Evolutionary conservation across 2,113 vertebrate genomes (phyloP).

Genomic region (Sapajus apella): DNA sequence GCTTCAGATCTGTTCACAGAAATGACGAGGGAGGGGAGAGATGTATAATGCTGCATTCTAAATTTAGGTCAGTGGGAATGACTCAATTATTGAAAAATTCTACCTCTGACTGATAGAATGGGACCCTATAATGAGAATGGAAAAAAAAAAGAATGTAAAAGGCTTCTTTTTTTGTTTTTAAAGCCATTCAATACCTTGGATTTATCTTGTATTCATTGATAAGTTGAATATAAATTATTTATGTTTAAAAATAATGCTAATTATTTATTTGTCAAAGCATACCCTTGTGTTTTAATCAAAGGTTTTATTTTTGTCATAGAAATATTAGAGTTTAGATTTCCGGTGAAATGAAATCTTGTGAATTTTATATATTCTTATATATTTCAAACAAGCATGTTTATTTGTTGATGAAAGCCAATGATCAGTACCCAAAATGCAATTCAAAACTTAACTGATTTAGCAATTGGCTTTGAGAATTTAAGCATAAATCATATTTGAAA

Average conservation of each 20-base stretch:
- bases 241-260: background rate
- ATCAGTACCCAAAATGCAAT: background rate
- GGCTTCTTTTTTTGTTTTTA: background rate
- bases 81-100: conserved; percentile 61
- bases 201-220: background rate
- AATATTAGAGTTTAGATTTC: background rate
- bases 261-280: background rate
- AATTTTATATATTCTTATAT: background rate
- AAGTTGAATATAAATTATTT: background rate
- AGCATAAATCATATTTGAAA: background rate
- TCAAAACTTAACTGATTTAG: background rate
- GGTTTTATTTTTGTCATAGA: background rate
- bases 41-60: conserved; percentile 30
- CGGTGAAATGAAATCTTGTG: background rate
- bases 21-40: conserved; percentile 20
- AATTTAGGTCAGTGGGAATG: conserved; percentile 57
- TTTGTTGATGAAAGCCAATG: conserved; percentile 15
- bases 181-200: background rate
- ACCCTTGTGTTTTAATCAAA: background rate
- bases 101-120: background rate
- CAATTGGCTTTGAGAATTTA: background rate
- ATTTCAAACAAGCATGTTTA: background rate
- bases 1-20: conserved; percentile 64
- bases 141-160: background rate
- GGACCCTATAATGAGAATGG: background rate